These are phyloP conservation scores for Tryphoninae sp. DNA, from an alignment of 2,888 invertebrate genomes.

Conservation along the genomic window DNA sequence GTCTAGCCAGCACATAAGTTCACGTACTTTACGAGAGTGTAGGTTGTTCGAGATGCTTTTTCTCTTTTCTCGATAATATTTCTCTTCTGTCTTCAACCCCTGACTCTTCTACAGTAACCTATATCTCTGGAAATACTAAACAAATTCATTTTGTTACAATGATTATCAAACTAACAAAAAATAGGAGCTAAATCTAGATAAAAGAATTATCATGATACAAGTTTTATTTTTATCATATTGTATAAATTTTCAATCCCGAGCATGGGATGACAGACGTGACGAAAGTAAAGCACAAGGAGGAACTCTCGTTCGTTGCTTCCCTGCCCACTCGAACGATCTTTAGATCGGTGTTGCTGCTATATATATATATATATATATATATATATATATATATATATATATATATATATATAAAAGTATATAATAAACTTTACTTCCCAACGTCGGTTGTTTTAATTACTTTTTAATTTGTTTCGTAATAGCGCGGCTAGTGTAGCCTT, in stretches of 20 bases:
- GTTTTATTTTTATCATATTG: too few relatives aligned
- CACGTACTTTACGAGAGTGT: conserved; percentile 32
- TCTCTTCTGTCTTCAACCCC: too few relatives aligned
- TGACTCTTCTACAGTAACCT: too few relatives aligned
- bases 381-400: conserved; percentile 2
- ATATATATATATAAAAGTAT: not conserved
- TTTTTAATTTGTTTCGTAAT: conserved; percentile 78
- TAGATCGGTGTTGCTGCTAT: not conserved
- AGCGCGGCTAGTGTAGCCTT: conserved; percentile 70
- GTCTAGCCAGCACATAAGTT: conserved; percentile 23
- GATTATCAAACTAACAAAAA: too few relatives aligned
- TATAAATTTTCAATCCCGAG: not conserved
- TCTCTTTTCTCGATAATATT: too few relatives aligned
- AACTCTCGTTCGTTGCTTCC: too few relatives aligned
- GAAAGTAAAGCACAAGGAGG: not conserved
- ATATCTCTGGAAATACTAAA: too few relatives aligned
- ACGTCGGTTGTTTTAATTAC: conserved; percentile 76
- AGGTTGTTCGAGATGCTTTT: not conserved
- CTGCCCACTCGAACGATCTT: not conserved
- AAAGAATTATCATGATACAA: too few relatives aligned
- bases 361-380: not conserved
- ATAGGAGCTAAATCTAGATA: too few relatives aligned
- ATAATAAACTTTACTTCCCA: conserved; percentile 27
- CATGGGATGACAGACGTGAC: not conserved
- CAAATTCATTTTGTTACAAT: too few relatives aligned